phyloP scores from a whole-genome alignment of 2,888 invertebrate genomes.

The Auanema sp. region DNA sequence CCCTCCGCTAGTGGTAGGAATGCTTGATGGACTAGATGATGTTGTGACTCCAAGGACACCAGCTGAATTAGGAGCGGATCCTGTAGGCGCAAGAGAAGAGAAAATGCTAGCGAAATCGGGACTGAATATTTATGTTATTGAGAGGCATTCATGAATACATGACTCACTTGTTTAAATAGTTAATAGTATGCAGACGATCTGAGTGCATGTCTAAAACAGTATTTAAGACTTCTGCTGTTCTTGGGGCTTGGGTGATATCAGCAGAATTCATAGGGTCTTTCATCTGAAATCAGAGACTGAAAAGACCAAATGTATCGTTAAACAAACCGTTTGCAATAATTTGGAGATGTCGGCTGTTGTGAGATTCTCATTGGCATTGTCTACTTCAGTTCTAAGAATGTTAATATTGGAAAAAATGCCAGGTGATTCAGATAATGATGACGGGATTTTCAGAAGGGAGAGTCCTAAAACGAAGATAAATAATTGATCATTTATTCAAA shows the following conservation, averaged over 20 bases:
- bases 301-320: neutral
- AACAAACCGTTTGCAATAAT: constrained; percentile 18
- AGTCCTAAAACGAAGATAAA: constrained; percentile 15
- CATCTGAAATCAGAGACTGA: constrained; percentile 5
- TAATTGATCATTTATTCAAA: constrained; percentile 6
- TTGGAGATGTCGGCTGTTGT: constrained; percentile 46
- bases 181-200: constrained; percentile 44
- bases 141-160: constrained; percentile 3
- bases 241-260: constrained; percentile 44
- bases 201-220: constrained; percentile 61
- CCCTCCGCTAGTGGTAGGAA: constrained; percentile 30
- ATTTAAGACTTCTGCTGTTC: constrained; percentile 63
- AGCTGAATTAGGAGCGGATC: constrained; percentile 48
- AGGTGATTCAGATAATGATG: constrained; percentile 48
- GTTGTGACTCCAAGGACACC: constrained; percentile 32
- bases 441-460: constrained; percentile 32
- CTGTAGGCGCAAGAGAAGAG: constrained; percentile 33
- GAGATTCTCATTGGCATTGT: constrained; percentile 27
- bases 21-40: neutral
- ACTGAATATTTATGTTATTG: constrained; percentile 2
- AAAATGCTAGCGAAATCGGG: constrained; percentile 35
- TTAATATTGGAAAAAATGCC: constrained; percentile 58
- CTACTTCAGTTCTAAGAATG: constrained; percentile 45
- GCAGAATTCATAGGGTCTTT: constrained; percentile 6
- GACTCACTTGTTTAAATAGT: constrained; percentile 32